Conservation (phyloP, 2,797 vertebrate species). For the Smutsia temminckii region DNA sequence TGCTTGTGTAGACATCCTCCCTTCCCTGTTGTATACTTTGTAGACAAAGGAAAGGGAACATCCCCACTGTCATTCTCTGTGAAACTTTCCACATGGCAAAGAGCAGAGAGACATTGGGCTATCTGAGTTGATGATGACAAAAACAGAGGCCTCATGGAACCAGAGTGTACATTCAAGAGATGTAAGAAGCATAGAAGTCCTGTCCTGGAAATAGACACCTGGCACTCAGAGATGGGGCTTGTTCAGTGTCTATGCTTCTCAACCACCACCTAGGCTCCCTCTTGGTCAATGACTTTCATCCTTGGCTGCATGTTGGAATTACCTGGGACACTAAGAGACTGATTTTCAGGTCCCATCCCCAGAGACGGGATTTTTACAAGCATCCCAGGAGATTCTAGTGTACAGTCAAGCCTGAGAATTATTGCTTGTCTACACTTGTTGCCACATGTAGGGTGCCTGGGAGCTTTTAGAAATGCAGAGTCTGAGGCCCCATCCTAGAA, state of each 20-base stretch:
- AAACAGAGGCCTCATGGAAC: background rate
- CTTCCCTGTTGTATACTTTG: no score
- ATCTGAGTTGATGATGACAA: background rate
- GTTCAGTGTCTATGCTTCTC: background rate
- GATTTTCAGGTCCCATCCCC: background rate
- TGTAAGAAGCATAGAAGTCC: background rate
- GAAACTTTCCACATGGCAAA: background rate
- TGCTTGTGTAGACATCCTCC: background rate
- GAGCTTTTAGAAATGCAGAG: background rate
- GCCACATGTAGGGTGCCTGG: no score
- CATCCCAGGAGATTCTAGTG: background rate
- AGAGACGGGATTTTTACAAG: background rate
- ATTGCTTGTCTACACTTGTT: background rate
- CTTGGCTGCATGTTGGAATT: fast-evolving
- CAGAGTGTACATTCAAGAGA: background rate
- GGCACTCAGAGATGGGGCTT: background rate
- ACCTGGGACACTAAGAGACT: background rate
- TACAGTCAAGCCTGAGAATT: background rate
- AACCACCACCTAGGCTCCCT: background rate
- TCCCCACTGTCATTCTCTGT: background rate
- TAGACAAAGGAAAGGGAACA: background rate
- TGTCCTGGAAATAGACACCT: background rate
- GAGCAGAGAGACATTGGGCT: background rate
- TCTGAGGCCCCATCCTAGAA: background rate
- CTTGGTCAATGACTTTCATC: background rate